phyloP scores from a whole-genome alignment of 2,888 invertebrate species.

The Listrodromus nycthemerus region DNA sequence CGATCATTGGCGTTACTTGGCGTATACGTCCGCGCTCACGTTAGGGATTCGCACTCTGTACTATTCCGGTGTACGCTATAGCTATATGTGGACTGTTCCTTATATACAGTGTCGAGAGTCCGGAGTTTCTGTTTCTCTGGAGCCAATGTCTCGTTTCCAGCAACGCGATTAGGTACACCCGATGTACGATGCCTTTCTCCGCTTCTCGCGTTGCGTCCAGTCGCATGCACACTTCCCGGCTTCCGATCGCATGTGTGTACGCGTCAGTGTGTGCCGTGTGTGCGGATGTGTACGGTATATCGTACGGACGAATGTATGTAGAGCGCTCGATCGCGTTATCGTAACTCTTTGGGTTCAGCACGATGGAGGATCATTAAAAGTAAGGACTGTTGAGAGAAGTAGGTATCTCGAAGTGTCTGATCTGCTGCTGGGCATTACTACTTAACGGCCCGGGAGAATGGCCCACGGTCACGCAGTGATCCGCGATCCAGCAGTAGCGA shows the following conservation, averaged over 20 bases:
- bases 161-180: conserved; percentile 58
- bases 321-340: conserved; percentile 53
- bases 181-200: conserved; percentile 62
- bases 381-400: conserved; percentile 60
- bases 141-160: conserved; percentile 59
- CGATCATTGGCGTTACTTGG: conserved; percentile 61
- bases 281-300: neutral
- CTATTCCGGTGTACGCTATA: conserved; percentile 24
- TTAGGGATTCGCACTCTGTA: conserved; percentile 57
- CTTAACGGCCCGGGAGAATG: conserved; percentile 57
- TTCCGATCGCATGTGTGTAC: conserved; percentile 40
- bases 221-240: conserved; percentile 35
- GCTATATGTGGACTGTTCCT: neutral
- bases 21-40: conserved; percentile 41
- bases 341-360: conserved; percentile 59
- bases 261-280: neutral
- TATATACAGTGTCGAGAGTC: neutral
- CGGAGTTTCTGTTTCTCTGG: conserved; percentile 14
- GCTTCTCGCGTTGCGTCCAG: conserved; percentile 17
- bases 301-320: neutral
- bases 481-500: conserved; percentile 7
- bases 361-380: conserved; percentile 60
- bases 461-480: conserved; percentile 55
- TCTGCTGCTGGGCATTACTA: conserved; percentile 63
- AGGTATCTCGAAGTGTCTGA: conserved; percentile 63